A percentile compares a stretch with the other conserved stretches of the same genome.
phyloP scores from a whole-genome alignment of 1,140 invertebrate species.

The Drosophila baimaii region DNA sequence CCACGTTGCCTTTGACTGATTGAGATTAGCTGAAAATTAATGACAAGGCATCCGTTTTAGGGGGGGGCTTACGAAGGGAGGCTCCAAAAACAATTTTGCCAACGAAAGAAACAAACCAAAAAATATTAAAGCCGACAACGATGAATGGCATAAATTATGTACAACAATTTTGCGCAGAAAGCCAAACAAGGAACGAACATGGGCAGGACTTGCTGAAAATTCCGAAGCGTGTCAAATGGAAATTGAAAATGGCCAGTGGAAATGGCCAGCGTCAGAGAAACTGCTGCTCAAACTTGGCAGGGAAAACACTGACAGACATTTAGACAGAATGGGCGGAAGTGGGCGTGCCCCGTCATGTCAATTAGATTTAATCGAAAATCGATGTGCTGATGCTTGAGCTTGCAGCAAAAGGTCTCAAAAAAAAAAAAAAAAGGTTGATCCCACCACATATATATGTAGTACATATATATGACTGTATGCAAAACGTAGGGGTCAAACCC shows the following conservation, averaged over 20 bases:
- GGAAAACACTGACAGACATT: constrained; percentile 21
- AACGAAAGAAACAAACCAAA: constrained; percentile 3
- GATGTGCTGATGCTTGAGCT: constrained; percentile 33
- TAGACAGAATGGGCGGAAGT: constrained; percentile 8
- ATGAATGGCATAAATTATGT: constrained; percentile 50
- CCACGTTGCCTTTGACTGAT: constrained; percentile 51
- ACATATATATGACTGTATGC: constrained; percentile 37
- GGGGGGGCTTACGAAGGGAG: constrained; percentile 28
- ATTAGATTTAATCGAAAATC: constrained; percentile 73
- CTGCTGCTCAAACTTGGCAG: constrained; percentile 12
- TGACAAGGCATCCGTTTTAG: constrained; percentile 50
- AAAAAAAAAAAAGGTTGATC: constrained; percentile 46
- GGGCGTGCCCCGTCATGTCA: constrained; percentile 44
- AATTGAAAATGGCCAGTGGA: constrained; percentile 50
- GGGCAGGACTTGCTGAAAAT: constrained; percentile 35
- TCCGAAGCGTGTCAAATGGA: constrained; percentile 48
- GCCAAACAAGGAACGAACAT: constrained; percentile 14
- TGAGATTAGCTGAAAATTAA: constrained; percentile 71
- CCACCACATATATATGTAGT: constrained; percentile 43
- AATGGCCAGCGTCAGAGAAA: background rate
- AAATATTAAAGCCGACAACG: constrained; percentile 28
- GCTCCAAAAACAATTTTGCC: constrained; percentile 27
- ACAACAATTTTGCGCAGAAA: constrained; percentile 42
- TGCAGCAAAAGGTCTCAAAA: constrained; percentile 48
- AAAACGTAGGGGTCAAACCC: constrained; percentile 45